phyloP scores from a whole-genome alignment of 92 coral and sea anemone genomes.

The Zoanthus solanderi region DNA sequence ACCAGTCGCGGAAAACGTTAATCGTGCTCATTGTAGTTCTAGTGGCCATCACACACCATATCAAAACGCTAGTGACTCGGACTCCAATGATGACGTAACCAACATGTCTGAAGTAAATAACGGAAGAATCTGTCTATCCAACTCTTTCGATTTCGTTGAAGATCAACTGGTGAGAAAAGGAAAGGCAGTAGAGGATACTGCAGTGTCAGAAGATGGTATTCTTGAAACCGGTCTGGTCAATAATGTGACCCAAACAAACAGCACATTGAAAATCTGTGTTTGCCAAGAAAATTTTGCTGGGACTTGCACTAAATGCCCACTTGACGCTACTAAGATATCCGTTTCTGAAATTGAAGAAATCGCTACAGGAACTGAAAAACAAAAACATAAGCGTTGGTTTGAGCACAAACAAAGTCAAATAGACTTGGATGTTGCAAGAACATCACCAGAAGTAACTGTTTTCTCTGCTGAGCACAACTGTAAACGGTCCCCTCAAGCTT shows the following conservation, averaged over 20 bases:
- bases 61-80: conserved; percentile 42
- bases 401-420: not conserved
- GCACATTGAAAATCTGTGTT: not conserved
- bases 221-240: not conserved
- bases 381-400: not conserved
- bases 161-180: conserved; percentile 22
- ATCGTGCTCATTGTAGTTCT: not conserved
- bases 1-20: not conserved
- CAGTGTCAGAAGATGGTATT: not conserved
- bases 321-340: not conserved
- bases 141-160: conserved; percentile 44
- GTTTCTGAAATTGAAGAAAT: conserved; percentile 40
- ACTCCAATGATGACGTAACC: conserved; percentile 10
- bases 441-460: not conserved
- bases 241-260: not conserved
- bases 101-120: conserved; percentile 13
- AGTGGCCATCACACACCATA: conserved; percentile 48
- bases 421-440: not conserved
- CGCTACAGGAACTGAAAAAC: not conserved
- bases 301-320: conserved; percentile 15
- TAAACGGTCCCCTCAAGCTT: conserved; percentile 8
- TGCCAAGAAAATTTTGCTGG: not conserved
- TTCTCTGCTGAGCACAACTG: not conserved
- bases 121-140: conserved; percentile 47
- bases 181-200: not conserved